Base-by-base conservation (phyloP, 2,113 vertebrate species). In the Oreocharis arfaki region DNA sequence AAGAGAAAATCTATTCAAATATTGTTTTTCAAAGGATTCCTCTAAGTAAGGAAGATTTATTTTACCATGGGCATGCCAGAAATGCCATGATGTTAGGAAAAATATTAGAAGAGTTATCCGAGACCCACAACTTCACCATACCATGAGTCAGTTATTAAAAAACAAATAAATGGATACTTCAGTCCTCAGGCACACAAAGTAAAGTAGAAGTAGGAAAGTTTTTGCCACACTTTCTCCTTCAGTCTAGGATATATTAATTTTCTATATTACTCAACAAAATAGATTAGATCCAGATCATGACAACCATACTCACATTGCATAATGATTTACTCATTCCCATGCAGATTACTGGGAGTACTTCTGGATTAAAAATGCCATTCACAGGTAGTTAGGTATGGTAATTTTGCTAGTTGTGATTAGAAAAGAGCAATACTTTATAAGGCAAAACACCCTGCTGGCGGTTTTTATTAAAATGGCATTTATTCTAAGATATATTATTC, bases 51-150 rank as follows among this genome's bases (percentile, higher is more conserved):
- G 61, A 77, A 64, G 89, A 95, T 94, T 97, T 97, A 97, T 97
- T 97, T 97, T 95, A 93, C 95, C 81, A 93, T 85, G 68, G 53
- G 6, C 95, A 98, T 98, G 76, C 95, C 97, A 96, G 83, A 97
- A 97, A 97, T 97, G 69, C 79, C 95, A 59, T 46, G 64, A 91
- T 61, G 61, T 75, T 91, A 97, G 79, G 82, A 86, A 97, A 97
- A 98, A 97, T 90, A 97, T 94, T 96, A 60, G 35, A 94, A 71
- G 47, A 86, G 83, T 56, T 96, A 92, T 94, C 68, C 90, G 93
- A 96, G 83, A 92, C 78, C 60, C 44, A 68, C 80, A 93, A 82
- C 37, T 83, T 55, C 41, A 60, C 55, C 57, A 39, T 64, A 44
- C 15, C 35, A 42, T 44, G 28, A 95, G 41, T 74, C 88, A 84